phyloP scores from a whole-genome alignment of 2,113 vertebrate species.

The Atractosteus spatula region DNA sequence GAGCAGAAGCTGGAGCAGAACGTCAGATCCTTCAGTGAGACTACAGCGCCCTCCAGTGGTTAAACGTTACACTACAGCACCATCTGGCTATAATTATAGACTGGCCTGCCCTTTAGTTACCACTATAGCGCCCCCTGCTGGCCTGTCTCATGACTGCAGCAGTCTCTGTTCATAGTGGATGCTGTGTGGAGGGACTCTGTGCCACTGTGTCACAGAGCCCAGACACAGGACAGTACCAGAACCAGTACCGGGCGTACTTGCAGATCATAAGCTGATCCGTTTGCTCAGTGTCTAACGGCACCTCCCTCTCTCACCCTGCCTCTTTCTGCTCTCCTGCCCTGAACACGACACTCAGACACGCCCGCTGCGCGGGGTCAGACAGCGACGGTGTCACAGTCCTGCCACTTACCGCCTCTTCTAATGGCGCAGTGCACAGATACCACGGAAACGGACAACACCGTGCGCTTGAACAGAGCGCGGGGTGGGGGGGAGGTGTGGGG shows the following conservation, averaged over 20 bases:
- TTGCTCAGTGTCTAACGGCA: neutral
- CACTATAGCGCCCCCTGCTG: neutral
- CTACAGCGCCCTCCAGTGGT: neutral
- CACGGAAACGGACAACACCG: conserved; percentile 72
- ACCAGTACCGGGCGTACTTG: too few relatives aligned
- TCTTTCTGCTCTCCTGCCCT: neutral
- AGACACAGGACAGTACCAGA: too few relatives aligned
- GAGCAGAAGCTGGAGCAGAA: too few relatives aligned
- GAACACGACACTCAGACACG: neutral
- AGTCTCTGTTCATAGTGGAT: too few relatives aligned
- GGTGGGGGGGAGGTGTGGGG: neutral
- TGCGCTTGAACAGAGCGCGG: neutral
- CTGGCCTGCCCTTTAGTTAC: neutral
- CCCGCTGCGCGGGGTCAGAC: conserved; percentile 39
- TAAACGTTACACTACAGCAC: neutral
- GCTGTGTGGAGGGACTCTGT: neutral
- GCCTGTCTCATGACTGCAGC: neutral
- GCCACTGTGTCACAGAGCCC: neutral
- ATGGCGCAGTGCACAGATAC: conserved; percentile 73
- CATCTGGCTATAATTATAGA: too few relatives aligned
- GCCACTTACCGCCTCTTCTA: conserved; percentile 70
- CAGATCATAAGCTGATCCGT: neutral
- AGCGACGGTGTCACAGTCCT: conserved; percentile 68
- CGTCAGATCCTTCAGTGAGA: neutral
- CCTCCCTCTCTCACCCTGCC: neutral